Evolutionary conservation across 1,140 invertebrate species (phyloP).

Genomic region (Aleiodes sp.): DNA sequence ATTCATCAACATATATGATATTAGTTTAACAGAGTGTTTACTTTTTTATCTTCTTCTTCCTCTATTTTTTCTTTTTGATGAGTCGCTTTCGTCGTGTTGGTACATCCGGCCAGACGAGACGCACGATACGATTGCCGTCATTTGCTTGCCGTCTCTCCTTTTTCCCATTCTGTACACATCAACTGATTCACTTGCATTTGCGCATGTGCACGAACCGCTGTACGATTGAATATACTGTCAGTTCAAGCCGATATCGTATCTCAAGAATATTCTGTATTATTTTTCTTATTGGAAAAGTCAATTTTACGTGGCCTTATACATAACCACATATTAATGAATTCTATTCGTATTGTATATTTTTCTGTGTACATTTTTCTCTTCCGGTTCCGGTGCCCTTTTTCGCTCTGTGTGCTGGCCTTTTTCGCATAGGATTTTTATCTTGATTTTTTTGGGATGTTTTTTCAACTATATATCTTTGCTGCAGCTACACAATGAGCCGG

Average conservation of each 20-base stretch:
- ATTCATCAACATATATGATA: no score
- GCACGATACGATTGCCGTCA: conserved; percentile 18
- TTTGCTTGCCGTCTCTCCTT: conserved; percentile 7
- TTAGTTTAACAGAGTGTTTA: no score
- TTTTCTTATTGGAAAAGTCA: not conserved
- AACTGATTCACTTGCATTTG: not conserved
- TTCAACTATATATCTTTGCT: no score
- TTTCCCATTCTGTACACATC: not conserved
- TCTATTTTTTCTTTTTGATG: not conserved
- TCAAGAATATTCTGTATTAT: conserved; percentile 12
- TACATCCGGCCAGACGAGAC: conserved; percentile 12
- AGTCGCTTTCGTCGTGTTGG: not conserved
- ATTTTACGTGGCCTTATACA: conserved; percentile 8
- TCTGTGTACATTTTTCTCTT: not conserved
- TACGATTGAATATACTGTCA: conserved; percentile 7
- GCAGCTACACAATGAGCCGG: not conserved
- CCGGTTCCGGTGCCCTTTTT: not conserved
- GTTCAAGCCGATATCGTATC: not conserved
- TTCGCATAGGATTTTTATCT: not conserved
- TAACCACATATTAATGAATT: not conserved
- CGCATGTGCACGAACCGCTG: not conserved
- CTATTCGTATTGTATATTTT: not conserved
- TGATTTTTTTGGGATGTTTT: not conserved
- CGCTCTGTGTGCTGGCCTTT: not conserved
- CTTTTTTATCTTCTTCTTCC: no score